Percentiles rank a stretch among this genome's conserved stretches.
These are phyloP conservation scores for Scrobipalpa costella DNA, from an alignment of 2,888 invertebrate genomes.

Conservation along the genomic window DNA sequence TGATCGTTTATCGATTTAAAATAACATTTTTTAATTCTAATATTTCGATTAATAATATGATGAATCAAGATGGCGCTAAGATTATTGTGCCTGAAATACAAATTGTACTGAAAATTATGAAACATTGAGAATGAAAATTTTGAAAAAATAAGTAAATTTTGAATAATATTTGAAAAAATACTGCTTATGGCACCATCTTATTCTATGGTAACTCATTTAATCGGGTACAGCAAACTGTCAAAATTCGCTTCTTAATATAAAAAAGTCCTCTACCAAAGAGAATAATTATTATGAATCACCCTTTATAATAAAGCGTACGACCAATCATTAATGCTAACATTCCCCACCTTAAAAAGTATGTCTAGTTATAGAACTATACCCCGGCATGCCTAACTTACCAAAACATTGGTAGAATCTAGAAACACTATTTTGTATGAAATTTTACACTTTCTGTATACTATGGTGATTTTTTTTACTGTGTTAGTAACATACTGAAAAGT, in stretches of 20 bases:
- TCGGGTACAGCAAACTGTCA: conserved; percentile 56
- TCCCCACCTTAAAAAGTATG: conserved; percentile 57
- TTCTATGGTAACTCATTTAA: conserved; percentile 73
- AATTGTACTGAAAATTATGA: conserved; percentile 2
- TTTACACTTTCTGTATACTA: not conserved
- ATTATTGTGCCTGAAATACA: conserved; percentile 16
- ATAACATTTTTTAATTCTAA: conserved; percentile 29
- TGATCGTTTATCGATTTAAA: conserved; percentile 23
- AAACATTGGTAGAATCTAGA: not conserved
- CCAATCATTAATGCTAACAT: conserved; percentile 77
- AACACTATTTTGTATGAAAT: not conserved
- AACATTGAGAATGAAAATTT: conserved; percentile 19
- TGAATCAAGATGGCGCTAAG: conserved; percentile 39
- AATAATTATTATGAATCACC: conserved; percentile 38
- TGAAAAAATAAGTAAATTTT: conserved; percentile 10
- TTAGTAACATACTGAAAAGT: not conserved
- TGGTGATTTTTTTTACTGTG: too few species aligned
- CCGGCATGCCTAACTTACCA: not conserved
- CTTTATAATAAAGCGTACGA: conserved; percentile 60
- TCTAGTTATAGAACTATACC: conserved; percentile 14
- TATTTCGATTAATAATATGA: conserved; percentile 24
- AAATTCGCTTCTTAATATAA: conserved; percentile 31
- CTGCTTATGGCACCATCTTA: conserved; percentile 75
- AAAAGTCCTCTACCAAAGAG: conserved; percentile 39
- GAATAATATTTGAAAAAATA: conserved; percentile 34